Evolutionary conservation across 2,113 vertebrate genomes (phyloP), one percentile per base, ranked within the genome.

Genomic region (Phylloscopus trochilus): DNA sequence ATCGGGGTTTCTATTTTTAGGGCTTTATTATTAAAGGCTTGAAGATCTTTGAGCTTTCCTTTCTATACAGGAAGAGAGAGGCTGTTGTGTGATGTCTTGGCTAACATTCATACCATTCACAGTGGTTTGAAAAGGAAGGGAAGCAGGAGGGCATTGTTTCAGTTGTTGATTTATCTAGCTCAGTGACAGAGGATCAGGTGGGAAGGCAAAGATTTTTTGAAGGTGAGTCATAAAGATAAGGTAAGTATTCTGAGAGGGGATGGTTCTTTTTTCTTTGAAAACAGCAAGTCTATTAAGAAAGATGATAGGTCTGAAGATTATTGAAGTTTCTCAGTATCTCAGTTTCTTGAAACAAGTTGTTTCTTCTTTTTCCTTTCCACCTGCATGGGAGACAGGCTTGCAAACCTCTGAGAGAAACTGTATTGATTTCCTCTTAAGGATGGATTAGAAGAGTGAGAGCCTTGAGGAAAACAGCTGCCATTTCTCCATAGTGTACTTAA

Each of bases 351-450:
- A 96, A 90, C 55, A 91, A 86, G 67, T 94, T 95, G 67, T 93
- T 95, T 90, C 67, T 88, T 94, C 73, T 92, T 94, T 44, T 76
- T 96, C 47, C 44, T 84, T 83, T 92, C 63, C 67, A 93, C 41
- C 60, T 97, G 93, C 73, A 66, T 70, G n/a, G 69, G 23, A 92
- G 76, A 94, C 26, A 72, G 56, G 15, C 52, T 80, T 85, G 74
- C 95, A 96, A 96, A 59, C 67, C 80, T 94, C 52, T 64, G 87
- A 95, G 70, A 93, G 74, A 90, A 94, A 83, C 67, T 7, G 30
- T 90, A 97, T 89, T 92, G 96, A 97, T 96, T 97, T 97, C 62
- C 51, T 94, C 53, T 96, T 95, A 93, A 80, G 51, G 46, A 89
- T 60, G 53, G 77, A 92, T 90, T 87, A 96, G 92, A 90, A 93